Evolutionary conservation across 2,888 invertebrate genomes (phyloP), one percentile per base, ranked within the genome.

Genomic region (Polydrusus tereticollis): DNA sequence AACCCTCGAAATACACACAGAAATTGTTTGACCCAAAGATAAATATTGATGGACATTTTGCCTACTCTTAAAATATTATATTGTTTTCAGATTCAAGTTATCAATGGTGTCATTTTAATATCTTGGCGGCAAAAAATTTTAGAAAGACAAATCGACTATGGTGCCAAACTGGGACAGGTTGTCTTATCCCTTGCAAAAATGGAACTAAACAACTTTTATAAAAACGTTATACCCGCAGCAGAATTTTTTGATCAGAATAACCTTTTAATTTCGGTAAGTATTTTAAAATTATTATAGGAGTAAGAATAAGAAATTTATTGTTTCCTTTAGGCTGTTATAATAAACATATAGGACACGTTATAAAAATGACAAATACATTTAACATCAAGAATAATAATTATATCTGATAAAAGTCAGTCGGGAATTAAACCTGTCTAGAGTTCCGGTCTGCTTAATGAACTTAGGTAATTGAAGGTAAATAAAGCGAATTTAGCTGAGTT

Each of bases 241-340:
- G 96, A 96, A 83, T 95, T 95, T 86, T 95, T 94, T 83, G 95
- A 95, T 83, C 95, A 95, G 85, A 92, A 92, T 82, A 93, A 93
- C 82, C 92, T 95, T 88, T 86, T 93, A 45, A 85, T 90, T 79
- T 89, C 91, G 85, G 92, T 92, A 86, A 87, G 86, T 84, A 47
- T 23, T 16, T n/a, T n/a, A 36, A 12, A 33, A 33, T 10, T 1
- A 5, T 33, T 1, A 33, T 33, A 33, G 7, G 7, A 4, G 8
- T 33, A 6, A 1, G 1, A 33, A 33, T 33, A 33, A 33, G n/a
- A n/a, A n/a, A n/a, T n/a, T n/a, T n/a, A n/a, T n/a, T n/a, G n/a
- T n/a, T n/a, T n/a, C n/a, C n/a, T n/a, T n/a, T n/a, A n/a, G n/a
- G n/a, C n/a, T n/a, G n/a, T n/a, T n/a, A n/a, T n/a, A n/a, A n/a